A percentile compares a stretch with the other conserved stretches of the same genome.
Conservation (phyloP, 35 echinoderm and acorn worm species). For the Acanthaster planci region DNA sequence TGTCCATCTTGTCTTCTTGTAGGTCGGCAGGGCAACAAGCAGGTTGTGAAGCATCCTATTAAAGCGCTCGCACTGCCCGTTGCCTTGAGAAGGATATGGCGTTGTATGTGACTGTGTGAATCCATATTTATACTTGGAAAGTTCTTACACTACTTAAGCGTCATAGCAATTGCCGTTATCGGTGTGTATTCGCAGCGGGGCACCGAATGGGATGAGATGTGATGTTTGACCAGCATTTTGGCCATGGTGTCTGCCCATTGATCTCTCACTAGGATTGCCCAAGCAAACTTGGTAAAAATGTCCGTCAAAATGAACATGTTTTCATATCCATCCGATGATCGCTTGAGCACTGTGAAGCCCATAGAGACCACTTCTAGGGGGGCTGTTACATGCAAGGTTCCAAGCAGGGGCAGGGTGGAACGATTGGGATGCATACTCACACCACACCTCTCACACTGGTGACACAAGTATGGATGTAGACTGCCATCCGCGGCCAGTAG, state of each 20-base stretch:
- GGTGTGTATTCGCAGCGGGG: slow-evolving; percentile 66
- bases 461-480: slow-evolving; percentile 18
- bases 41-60: neutral
- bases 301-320: slow-evolving; percentile 78
- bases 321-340: slow-evolving; percentile 32
- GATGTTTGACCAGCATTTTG: slow-evolving; percentile 45
- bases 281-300: slow-evolving; percentile 42
- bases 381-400: slow-evolving; percentile 34
- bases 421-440: slow-evolving; percentile 35
- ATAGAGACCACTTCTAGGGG: slow-evolving; percentile 17
- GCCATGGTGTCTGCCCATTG: slow-evolving; percentile 69
- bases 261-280: slow-evolving; percentile 30
- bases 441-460: slow-evolving; percentile 45
- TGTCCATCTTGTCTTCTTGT: neutral
- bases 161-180: slow-evolving; percentile 41
- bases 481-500: neutral
- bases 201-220: slow-evolving; percentile 70
- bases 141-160: slow-evolving; percentile 42
- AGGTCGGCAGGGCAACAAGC: neutral
- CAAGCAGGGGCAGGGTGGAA: slow-evolving; percentile 7
- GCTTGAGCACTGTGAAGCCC: slow-evolving; percentile 52
- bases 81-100: neutral
- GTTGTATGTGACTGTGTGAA: neutral
- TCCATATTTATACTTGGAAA: slow-evolving; percentile 10
- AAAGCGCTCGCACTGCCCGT: neutral